A percentile compares a stretch with the other conserved stretches of the same genome.
Conservation (phyloP, 2,113 vertebrate genomes). For the Bujurquina vittata region DNA sequence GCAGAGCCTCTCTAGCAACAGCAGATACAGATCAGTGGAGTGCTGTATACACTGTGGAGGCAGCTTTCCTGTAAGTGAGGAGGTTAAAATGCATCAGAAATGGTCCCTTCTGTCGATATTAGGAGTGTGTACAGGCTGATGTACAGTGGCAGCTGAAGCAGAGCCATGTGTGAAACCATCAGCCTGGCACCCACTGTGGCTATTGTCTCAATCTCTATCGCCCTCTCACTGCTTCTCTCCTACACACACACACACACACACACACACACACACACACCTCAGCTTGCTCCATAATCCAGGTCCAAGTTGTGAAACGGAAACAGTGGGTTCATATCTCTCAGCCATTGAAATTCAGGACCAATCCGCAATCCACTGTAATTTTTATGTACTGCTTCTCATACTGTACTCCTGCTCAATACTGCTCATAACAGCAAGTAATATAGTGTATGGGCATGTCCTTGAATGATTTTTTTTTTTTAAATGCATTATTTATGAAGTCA, state of each 20-base stretch:
- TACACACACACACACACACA: not conserved
- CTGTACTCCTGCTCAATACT: slow-evolving; percentile 15
- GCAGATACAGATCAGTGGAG: slow-evolving; percentile 6
- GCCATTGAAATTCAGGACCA: not conserved
- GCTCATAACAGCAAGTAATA: not conserved
- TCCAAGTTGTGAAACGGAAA: not conserved
- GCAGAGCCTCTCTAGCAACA: not conserved
- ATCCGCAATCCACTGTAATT: not conserved
- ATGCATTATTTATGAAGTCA: slow-evolving; percentile 14
- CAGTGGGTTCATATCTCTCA: not conserved
- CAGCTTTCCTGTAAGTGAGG: slow-evolving; percentile 14
- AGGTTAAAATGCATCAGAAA: slow-evolving; percentile 15
- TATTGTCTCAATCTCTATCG: slow-evolving; percentile 12
- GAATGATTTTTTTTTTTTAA: slow-evolving; percentile 2
- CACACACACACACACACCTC: not conserved
- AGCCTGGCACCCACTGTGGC: slow-evolving; percentile 23
- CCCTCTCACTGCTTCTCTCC: not conserved
- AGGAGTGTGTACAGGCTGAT: not conserved
- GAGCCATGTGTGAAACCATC: slow-evolving; percentile 21
- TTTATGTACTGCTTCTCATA: not conserved
- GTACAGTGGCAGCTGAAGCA: slow-evolving; percentile 32
- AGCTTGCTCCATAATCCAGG: not conserved
- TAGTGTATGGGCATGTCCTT: not conserved
- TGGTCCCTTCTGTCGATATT: not conserved
- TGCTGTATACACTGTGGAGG: slow-evolving; percentile 31